Evolutionary conservation across 2,888 invertebrate genomes (phyloP).

Genomic region (Agrochola macilenta): DNA sequence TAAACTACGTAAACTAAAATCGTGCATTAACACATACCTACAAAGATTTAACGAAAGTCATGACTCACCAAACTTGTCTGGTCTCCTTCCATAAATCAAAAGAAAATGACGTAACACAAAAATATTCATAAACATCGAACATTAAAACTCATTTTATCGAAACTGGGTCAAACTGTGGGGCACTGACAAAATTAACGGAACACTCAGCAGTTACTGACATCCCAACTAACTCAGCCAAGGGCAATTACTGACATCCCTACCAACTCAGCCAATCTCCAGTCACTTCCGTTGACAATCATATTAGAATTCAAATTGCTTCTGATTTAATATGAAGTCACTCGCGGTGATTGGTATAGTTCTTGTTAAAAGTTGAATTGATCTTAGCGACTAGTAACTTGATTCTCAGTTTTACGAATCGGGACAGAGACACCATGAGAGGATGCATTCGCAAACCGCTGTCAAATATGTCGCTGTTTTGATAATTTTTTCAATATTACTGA

Average conservation of each 20-base stretch:
- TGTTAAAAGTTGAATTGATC: neutral
- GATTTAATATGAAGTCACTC: slow-evolving; percentile 26
- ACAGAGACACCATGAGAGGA: no score
- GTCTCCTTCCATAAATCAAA: slow-evolving; percentile 16
- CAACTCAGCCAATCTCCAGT: slow-evolving; percentile 46
- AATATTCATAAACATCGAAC: slow-evolving; percentile 15
- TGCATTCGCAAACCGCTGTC: no score
- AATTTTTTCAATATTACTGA: no score
- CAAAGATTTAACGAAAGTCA: neutral
- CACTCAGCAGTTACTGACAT: slow-evolving; percentile 26
- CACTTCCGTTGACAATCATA: slow-evolving; percentile 36
- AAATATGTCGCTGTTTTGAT: no score
- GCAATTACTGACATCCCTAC: slow-evolving; percentile 16
- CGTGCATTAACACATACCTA: neutral
- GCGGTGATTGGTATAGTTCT: slow-evolving; percentile 23
- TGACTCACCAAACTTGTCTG: neutral
- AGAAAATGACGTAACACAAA: slow-evolving; percentile 10
- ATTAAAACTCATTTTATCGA: slow-evolving; percentile 10
- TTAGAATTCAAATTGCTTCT: slow-evolving; percentile 56
- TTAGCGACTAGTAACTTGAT: neutral
- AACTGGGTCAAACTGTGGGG: slow-evolving; percentile 55
- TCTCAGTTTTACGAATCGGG: neutral
- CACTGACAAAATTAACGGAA: slow-evolving; percentile 32
- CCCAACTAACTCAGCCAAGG: slow-evolving; percentile 36
- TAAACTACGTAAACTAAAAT: neutral